Base-by-base conservation (phyloP, 2,797 vertebrate genomes). In the Anguilla pacifica region DNA sequence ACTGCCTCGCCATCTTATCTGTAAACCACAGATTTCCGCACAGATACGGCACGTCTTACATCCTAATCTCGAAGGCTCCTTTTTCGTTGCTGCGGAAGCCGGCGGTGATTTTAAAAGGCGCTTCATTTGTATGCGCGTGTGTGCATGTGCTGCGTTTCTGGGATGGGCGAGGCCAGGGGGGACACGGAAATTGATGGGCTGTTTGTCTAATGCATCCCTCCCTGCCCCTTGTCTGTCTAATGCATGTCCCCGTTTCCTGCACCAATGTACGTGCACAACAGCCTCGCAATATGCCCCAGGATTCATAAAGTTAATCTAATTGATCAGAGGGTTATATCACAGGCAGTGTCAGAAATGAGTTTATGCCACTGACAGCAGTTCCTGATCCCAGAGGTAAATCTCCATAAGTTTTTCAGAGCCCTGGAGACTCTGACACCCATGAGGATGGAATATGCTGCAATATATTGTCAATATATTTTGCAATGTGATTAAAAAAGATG, bases 271-370 rank as follows among this genome's bases (percentile, higher is more conserved):
- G 51, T 82, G 19, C 79, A 17, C 10, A 22, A 81, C 79, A 82
- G 79, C 77, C 77, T 49, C 6, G 6, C 74, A 43, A 35, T 19
- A 19, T 43, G 13, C 7, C 74, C 35, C 74, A 39, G 2, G 35
- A 79, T 79, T 79, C 35, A 39, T 15, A 19, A 43, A 43, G 74
- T 79, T 79, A 79, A 79, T 79, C 74, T 79, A 79, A 79, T 79
- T 46, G 74, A 79, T 79, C 39, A 46, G 15, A 7, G 72, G 72
- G 31, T 77, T 77, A 77, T 77, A 39, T 77, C 31, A 43, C 74
- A 22, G 74, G 74, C 15, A 79, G 13, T 43, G 17, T 43, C 35
- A 19, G 35, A 19, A 51, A 49, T 51, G 19, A 1, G 3, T 46
- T 79, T 43, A 7, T 46, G 15, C 39, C 15, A 9, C 39, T 74